Evolutionary conservation across 2,797 vertebrate genomes (phyloP).

Genomic region (Peromyscus melanophrys): DNA sequence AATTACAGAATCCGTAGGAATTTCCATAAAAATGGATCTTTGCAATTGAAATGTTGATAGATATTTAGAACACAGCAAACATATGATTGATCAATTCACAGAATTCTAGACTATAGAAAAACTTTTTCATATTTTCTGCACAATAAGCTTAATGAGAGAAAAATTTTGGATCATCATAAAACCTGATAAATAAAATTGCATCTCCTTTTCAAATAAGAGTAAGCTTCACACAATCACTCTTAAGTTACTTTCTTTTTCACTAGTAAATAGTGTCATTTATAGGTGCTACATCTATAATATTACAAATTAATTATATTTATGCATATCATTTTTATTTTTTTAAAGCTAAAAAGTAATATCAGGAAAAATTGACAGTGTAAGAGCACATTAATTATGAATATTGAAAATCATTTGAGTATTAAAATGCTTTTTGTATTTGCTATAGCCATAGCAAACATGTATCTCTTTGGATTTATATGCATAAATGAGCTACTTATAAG

Average conservation of each 20-base stretch:
- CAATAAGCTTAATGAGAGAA: constrained; percentile 44
- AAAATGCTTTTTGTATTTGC: constrained; percentile 30
- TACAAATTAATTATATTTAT: neutral
- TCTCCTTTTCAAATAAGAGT: constrained; percentile 50
- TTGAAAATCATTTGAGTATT: constrained; percentile 44
- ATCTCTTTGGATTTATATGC: constrained; percentile 8
- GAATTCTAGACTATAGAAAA: constrained; percentile 47
- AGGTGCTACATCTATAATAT: neutral
- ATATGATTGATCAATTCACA: constrained; percentile 6
- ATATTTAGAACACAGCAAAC: constrained; percentile 66
- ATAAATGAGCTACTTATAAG: neutral
- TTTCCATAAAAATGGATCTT: constrained; percentile 67
- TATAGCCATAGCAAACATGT: neutral
- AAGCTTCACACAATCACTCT: neutral
- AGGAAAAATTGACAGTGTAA: constrained; percentile 15
- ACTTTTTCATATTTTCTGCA: constrained; percentile 10
- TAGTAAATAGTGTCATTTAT: neutral
- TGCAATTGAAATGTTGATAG: constrained; percentile 64
- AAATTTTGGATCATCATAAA: constrained; percentile 40
- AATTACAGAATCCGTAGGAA: neutral
- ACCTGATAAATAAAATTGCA: constrained; percentile 39
- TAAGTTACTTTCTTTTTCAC: constrained; percentile 25
- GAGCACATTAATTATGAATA: constrained; percentile 33
- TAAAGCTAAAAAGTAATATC: constrained; percentile 35
- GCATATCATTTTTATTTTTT: neutral